phyloP scores from a whole-genome alignment of 2,888 invertebrate species.

The Parelbella ahira region DNA sequence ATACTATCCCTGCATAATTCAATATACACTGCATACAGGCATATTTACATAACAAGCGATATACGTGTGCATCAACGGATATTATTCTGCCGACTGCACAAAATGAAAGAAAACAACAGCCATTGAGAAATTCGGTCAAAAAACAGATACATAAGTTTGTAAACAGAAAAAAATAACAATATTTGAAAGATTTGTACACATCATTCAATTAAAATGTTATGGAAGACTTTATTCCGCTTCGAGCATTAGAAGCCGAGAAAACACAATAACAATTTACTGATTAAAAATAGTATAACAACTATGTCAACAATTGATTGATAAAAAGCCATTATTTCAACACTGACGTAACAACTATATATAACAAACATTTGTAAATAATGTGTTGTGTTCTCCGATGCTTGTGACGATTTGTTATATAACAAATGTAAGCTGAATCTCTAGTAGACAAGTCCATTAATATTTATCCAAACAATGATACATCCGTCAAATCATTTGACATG shows the following conservation, averaged over 20 bases:
- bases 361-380: slow-evolving; percentile 27
- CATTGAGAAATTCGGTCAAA: slow-evolving; percentile 25
- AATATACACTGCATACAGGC: no score
- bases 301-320: slow-evolving; percentile 30
- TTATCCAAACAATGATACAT: no score
- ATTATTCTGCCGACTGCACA: slow-evolving; percentile 5
- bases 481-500: no score
- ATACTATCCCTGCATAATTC: no score
- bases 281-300: slow-evolving; percentile 35
- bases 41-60: no score
- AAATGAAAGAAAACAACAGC: slow-evolving; percentile 3
- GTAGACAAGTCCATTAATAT: no score
- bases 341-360: slow-evolving; percentile 28
- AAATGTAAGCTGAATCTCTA: no score
- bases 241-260: slow-evolving; percentile 33
- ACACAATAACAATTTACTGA: slow-evolving; percentile 32
- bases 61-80: no score
- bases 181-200: slow-evolving; percentile 53
- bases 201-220: slow-evolving; percentile 42
- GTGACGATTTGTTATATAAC: slow-evolving; percentile 6
- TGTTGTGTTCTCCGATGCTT: slow-evolving; percentile 2
- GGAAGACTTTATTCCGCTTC: slow-evolving; percentile 61
- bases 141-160: slow-evolving; percentile 27
- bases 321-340: slow-evolving; percentile 33
- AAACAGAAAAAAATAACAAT: slow-evolving; percentile 47